These are phyloP conservation scores for Agriopis marginaria DNA, from an alignment of 2,888 invertebrate species.

Conservation along the genomic window DNA sequence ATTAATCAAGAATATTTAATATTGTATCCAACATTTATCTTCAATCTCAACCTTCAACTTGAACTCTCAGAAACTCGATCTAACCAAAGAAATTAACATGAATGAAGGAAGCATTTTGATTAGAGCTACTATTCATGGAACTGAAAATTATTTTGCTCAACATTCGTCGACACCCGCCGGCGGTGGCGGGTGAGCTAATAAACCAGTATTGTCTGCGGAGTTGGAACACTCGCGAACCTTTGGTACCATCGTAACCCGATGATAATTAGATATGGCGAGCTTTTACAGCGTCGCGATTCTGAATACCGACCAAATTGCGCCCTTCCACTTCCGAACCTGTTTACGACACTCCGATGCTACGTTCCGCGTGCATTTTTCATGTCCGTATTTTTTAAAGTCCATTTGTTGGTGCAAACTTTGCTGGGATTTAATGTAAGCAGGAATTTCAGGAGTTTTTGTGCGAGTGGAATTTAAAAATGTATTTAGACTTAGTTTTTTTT, in stretches of 20 bases:
- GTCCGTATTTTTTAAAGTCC: conserved; percentile 19
- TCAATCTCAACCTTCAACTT: conserved; percentile 19
- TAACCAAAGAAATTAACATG: conserved; percentile 34
- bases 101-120: conserved; percentile 41
- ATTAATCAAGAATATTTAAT: conserved; percentile 7
- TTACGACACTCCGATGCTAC: conserved; percentile 71
- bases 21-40: conserved; percentile 16
- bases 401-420: conserved; percentile 23
- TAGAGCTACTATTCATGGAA: conserved; percentile 38
- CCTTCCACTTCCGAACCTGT: conserved; percentile 82
- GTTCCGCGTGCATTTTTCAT: conserved; percentile 64
- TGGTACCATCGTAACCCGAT: conserved; percentile 63
- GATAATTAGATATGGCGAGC: conserved; percentile 85
- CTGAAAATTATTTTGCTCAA: conserved; percentile 38
- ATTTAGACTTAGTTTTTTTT: conserved; percentile 4
- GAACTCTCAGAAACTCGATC: conserved; percentile 22
- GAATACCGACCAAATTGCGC: conserved; percentile 84
- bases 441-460: conserved; percentile 16
- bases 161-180: conserved; percentile 22
- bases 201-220: conserved; percentile 54
- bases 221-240: conserved; percentile 61
- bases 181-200: conserved; percentile 50
- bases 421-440: conserved; percentile 15
- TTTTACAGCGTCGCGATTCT: conserved; percentile 81
- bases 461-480: conserved; percentile 14